Percentiles rank a stretch among this genome's conserved stretches.
Conservation (phyloP, 1,140 invertebrate species). For the Drosophila mojavensis region DNA sequence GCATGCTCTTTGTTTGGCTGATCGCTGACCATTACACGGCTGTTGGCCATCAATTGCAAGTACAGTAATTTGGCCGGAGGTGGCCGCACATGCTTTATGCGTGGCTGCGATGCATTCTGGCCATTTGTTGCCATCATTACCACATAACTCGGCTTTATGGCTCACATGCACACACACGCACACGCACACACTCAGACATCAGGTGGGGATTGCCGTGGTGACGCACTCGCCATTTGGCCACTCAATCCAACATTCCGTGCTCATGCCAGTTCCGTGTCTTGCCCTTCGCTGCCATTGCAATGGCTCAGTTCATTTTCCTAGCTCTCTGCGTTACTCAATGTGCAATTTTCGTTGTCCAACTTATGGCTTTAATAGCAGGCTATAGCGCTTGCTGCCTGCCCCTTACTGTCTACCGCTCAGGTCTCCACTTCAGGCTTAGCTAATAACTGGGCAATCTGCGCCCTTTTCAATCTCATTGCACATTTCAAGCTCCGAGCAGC, state of each 20-base stretch:
- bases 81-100: constrained; percentile 40
- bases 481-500: constrained; percentile 10
- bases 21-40: constrained; percentile 27
- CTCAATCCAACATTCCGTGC: constrained; percentile 52
- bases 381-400: constrained; percentile 3
- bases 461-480: constrained; percentile 56
- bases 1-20: constrained; percentile 13
- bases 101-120: constrained; percentile 42
- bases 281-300: constrained; percentile 2
- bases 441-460: constrained; percentile 73
- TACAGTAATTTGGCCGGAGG: constrained; percentile 69
- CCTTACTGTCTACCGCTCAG: not conserved
- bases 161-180: constrained; percentile 19
- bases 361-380: constrained; percentile 67
- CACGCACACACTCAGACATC: constrained; percentile 13
- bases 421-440: constrained; percentile 4
- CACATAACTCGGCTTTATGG: constrained; percentile 75
- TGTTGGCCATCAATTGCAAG: constrained; percentile 59
- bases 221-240: constrained; percentile 34
- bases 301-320: constrained; percentile 17
- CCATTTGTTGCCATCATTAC: constrained; percentile 66
- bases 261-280: not conserved
- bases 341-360: constrained; percentile 67
- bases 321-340: constrained; percentile 28
- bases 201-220: constrained; percentile 34